Conservation (phyloP, 2,797 vertebrate genomes). For the Notolabrus celidotus region DNA sequence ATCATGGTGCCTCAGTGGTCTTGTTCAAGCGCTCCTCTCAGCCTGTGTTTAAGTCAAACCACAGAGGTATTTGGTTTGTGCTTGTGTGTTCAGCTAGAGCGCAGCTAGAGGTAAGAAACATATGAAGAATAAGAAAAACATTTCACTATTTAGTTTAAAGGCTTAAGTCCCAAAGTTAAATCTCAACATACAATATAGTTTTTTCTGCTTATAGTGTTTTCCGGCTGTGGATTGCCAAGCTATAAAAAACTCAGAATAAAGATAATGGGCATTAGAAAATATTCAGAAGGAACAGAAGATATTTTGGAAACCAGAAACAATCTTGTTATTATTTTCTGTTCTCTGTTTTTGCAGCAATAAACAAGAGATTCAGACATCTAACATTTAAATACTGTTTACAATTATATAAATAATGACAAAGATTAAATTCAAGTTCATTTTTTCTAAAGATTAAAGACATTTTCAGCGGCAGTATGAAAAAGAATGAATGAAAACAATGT, state of each 20-base stretch:
- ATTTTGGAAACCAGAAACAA: neutral
- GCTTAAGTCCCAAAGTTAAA: slow-evolving; percentile 17
- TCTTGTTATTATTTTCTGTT: too few relatives aligned
- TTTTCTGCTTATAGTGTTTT: slow-evolving; percentile 12
- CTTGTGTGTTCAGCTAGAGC: slow-evolving; percentile 15
- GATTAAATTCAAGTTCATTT: too few relatives aligned
- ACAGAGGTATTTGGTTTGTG: slow-evolving; percentile 27
- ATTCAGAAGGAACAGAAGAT: neutral
- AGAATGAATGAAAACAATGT: too few relatives aligned
- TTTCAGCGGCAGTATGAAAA: too few relatives aligned
- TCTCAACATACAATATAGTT: slow-evolving; percentile 27
- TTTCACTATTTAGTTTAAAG: neutral
- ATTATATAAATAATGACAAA: too few relatives aligned
- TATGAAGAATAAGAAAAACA: neutral
- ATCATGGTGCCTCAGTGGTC: slow-evolving; percentile 42
- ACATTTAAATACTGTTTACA: too few relatives aligned
- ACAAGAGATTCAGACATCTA: too few relatives aligned
- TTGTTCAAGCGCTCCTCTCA: slow-evolving; percentile 34
- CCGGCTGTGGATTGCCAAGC: slow-evolving; percentile 19
- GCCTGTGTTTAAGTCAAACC: slow-evolving; percentile 51
- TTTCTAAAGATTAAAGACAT: too few relatives aligned
- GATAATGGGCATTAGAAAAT: neutral
- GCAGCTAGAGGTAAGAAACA: neutral
- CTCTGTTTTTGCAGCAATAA: too few relatives aligned
- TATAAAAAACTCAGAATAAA: slow-evolving; percentile 35